Evolutionary conservation across 2,888 invertebrate genomes (phyloP), one percentile per base, ranked within the genome.

Genomic region (Drosophila diplacantha): DNA sequence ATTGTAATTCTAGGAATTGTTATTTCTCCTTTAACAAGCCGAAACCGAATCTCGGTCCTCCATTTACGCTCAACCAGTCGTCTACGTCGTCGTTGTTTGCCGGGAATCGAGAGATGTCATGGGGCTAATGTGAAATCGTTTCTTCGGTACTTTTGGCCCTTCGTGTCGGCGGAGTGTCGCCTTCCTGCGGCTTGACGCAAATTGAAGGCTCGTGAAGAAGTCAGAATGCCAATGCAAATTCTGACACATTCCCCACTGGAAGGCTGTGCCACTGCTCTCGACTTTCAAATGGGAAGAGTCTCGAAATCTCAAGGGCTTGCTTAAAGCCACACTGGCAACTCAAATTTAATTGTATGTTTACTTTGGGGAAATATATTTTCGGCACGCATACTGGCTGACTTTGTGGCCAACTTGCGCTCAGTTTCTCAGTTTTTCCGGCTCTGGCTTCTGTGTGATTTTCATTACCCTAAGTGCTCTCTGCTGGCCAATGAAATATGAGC

Each of bases 1-100:
- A 83, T 83, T 83, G 83, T 78, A 72, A 78, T 78, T 77, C 81
- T 63, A 69, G 60, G 79, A 83, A 78, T 81, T 78, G 83, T 78
- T 78, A 78, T 83, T 81, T 82, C 65, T 37, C 78, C 73, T 75
- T 83, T 71, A 83, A 81, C 78, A 78, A 83, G 79, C 75, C 75
- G 67, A 78, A 69, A 75, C 65, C 70, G 56, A 81, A 72, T 83
- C 75, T 59, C 53, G 47, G 71, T 24, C 39, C 31, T 70, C 71
- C 63, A 53, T 57, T 57, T 54, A 67, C 54, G 32, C 37, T 18
- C 44, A 44, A 18, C 44, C 44, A 44, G 44, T 22, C 14, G 39
- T 22, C 18, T 22, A 2, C 16, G 38, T 3, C 16, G 20, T 31
- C 24, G 9, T 39, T 73, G 39, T 65, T 32, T 47, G 47, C 57